A percentile compares a stretch with the other conserved stretches of the same genome.
Conservation (phyloP, 1,140 invertebrate species). For the Trichonephila inaurata region DNA sequence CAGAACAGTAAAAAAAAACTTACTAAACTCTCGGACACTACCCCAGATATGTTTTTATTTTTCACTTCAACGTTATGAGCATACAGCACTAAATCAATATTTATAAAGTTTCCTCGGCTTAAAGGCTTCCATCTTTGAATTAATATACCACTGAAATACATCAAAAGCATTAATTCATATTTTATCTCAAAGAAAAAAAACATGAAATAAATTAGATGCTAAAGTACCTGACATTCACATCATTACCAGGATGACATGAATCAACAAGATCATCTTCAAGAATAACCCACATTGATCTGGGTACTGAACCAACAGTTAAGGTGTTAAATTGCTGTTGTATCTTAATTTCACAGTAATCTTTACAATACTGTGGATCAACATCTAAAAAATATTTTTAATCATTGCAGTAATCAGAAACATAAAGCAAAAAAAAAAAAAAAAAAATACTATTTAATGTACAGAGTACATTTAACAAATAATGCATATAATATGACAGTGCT, state of each 20-base stretch:
- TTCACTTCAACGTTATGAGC: slow-evolving; percentile 88
- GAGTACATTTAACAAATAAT: no score
- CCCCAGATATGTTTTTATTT: slow-evolving; percentile 85
- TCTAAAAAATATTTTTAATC: slow-evolving; percentile 55
- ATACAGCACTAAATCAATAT: slow-evolving; percentile 87
- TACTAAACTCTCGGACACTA: slow-evolving; percentile 86
- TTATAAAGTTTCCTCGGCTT: slow-evolving; percentile 83
- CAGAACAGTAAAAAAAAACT: not conserved
- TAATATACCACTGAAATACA: slow-evolving; percentile 86
- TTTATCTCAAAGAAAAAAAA: not conserved
- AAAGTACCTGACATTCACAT: slow-evolving; percentile 89
- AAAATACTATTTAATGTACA: no score
- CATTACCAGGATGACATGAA: slow-evolving; percentile 92
- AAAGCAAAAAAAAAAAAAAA: no score
- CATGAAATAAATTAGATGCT: not conserved
- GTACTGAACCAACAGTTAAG: slow-evolving; percentile 87
- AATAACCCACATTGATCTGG: slow-evolving; percentile 89
- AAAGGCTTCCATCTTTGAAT: slow-evolving; percentile 87
- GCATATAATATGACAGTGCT: no score
- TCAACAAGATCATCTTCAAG: slow-evolving; percentile 94
- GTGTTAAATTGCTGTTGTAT: slow-evolving; percentile 89
- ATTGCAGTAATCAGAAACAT: no score
- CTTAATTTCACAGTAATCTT: slow-evolving; percentile 95
- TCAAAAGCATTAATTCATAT: slow-evolving; percentile 34
- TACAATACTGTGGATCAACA: slow-evolving; percentile 85